Conservation (phyloP, 2,888 invertebrate genomes). For the Cerceris rybyensis region DNA sequence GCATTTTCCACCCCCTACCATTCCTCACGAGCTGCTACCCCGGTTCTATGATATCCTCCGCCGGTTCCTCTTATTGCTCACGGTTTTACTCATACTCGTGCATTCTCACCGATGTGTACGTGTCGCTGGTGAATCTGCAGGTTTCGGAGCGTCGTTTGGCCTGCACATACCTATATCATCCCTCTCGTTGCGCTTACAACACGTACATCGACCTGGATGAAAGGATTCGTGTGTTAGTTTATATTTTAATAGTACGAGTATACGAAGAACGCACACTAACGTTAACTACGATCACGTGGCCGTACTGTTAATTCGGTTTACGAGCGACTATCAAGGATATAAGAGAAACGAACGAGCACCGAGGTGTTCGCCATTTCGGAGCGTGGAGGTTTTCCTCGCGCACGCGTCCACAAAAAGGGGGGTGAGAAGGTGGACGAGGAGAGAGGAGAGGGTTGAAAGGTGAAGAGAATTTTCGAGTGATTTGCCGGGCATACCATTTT, state of each 20-base stretch:
- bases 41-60: constrained; percentile 60
- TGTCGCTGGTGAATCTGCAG: constrained; percentile 26
- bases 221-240: constrained; percentile 18
- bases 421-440: not conserved
- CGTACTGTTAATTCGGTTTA: constrained; percentile 75
- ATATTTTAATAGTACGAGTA: constrained; percentile 46
- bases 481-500: not conserved
- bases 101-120: constrained; percentile 21
- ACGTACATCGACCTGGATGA: not conserved
- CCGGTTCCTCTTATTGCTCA: constrained; percentile 68
- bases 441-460: not conserved
- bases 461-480: not conserved
- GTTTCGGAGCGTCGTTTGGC: not conserved
- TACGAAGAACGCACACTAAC: constrained; percentile 35
- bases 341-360: constrained; percentile 64
- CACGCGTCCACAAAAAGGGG: not conserved
- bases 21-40: constrained; percentile 61
- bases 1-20: constrained; percentile 64
- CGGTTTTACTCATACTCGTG: constrained; percentile 41
- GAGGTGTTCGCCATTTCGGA: constrained; percentile 46
- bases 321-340: constrained; percentile 71
- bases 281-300: constrained; percentile 43
- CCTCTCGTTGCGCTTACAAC: no score
- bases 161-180: not conserved
- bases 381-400: constrained; percentile 8